Base-by-base conservation (phyloP, 1,140 invertebrate genomes). In the Marisa cornuarietis region DNA sequence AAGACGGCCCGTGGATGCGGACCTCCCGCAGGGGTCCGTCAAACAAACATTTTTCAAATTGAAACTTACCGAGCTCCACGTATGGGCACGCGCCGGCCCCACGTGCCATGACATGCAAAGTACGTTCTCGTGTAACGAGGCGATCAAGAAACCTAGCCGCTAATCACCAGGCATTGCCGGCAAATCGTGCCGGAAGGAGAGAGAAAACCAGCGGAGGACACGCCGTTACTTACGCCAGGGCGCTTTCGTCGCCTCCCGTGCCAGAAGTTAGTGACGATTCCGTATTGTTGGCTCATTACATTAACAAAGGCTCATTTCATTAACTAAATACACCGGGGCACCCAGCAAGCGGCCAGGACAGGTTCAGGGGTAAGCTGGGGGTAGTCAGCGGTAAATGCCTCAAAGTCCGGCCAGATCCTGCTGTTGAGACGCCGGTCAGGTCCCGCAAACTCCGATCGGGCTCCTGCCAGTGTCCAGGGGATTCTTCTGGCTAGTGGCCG, bases 251-350 rank as follows among this genome's bases (percentile, higher is more conserved):
- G 65, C 65, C 22, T 68, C 22, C n/a, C 22, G 65, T 22, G 22
- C 11, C 54, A 22, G 22, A 68, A n/a, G 26, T 68, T 31, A 10
- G 65, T 24, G 65, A 31, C n/a, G 22, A 24, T 68, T n/a, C 65
- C 22, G n/a, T 31, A 68, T 68, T 68, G 65, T 68, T n/a, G 65
- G 65, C 26, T 68, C 65, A 68, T 68, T 68, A 68, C 65, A 68
- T 68, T 68, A 68, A 68, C 65, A 68, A 68, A 68, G 65, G 26
- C 65, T 68, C 65, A 68, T 68, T 68, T 68, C 65, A 68, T 68
- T 68, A 68, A 68, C 65, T 68, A 31, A 68, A 68, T 68, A 68
- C 65, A 68, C 65, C 65, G 65, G n/a, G 65, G 13, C n/a, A n/a
- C n/a, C 65, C 26, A 31, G 65, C 65, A 31, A n/a, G 26, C 65